phyloP scores from a whole-genome alignment of 1,140 invertebrate genomes.

The Tetragonula clypearis region DNA sequence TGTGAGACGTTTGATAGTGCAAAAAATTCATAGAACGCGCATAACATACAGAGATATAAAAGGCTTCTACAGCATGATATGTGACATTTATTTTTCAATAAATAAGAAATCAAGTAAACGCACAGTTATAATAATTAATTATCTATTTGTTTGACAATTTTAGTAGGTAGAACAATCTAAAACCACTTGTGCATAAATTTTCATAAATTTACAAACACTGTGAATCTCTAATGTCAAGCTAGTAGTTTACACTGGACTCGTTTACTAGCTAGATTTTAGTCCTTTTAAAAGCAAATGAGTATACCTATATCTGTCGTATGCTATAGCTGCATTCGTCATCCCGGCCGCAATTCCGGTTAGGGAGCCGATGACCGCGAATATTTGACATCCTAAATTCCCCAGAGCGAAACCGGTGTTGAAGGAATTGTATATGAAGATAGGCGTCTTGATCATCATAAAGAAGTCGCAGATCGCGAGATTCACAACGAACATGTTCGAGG shows the following conservation, averaged over 20 bases:
- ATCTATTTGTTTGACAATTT: no score
- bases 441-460: conserved; percentile 93
- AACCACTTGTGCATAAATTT: background rate
- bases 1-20: background rate
- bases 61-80: background rate
- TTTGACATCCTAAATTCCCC: conserved; percentile 88
- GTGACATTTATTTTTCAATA: background rate
- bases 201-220: background rate
- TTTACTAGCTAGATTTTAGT: conserved; percentile 1
- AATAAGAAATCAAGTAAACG: no score
- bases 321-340: conserved; percentile 90
- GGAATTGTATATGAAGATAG: conserved; percentile 94
- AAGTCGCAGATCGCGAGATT: conserved; percentile 94
- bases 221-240: background rate
- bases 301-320: conserved; percentile 87
- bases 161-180: background rate
- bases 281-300: background rate
- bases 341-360: conserved; percentile 90
- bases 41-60: background rate
- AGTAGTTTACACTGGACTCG: background rate
- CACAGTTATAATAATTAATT: no score
- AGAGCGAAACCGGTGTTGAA: conserved; percentile 89
- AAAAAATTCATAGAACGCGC: background rate
- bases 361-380: conserved; percentile 89
- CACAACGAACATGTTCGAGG: conserved; percentile 94